Base-by-base conservation (phyloP, 2,888 invertebrate species). In the Drosophila tanythrix region DNA sequence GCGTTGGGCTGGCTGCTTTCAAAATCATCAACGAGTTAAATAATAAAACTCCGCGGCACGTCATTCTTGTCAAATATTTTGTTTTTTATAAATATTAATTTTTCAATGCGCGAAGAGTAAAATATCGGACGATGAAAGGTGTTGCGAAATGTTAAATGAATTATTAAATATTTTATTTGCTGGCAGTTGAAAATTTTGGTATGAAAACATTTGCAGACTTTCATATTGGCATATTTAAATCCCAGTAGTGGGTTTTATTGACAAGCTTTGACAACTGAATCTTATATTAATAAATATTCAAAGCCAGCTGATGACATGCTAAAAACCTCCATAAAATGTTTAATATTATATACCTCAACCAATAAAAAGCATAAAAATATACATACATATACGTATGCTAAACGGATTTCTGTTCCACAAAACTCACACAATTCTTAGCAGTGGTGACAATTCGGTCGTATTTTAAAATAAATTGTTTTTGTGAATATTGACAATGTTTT, bases 21-120 rank as follows among this genome's bases (percentile, higher is more conserved):
- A 51, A 74, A 75, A 73, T 63, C 72, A 68, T 65, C 65, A 55
- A 11, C 48, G 55, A 48, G 61, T 69, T 76, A 67, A 68, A 79
- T 68, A 79, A 72, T 60, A 68, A 68, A 74, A 58, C 10, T 70
- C 36, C 48, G 1, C 29, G 33, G 29, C 55, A 51, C 59, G 46
- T 66, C 53, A 64, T 59, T 52, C 60, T 69, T 63, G 52, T 58
- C 50, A 72, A 76, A 74, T 53, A 48, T 18, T 52, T 63, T 6
- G 61, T 60, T 70, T 38, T 70, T 56, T 31, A 38, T 27, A 18
- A 7, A 52, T 53, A 38, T 50, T 43, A 38, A 27, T 40, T 29
- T 43, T 48, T 46, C 2, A 52, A 15, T 27, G 27, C 6, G 40
- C 21, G 27, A 29, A 40, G 27, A 43, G 56, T 25, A 36, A 36